These are phyloP conservation scores for Cerastis leucographa DNA, from an alignment of 2,888 invertebrate species.

Conservation along the genomic window DNA sequence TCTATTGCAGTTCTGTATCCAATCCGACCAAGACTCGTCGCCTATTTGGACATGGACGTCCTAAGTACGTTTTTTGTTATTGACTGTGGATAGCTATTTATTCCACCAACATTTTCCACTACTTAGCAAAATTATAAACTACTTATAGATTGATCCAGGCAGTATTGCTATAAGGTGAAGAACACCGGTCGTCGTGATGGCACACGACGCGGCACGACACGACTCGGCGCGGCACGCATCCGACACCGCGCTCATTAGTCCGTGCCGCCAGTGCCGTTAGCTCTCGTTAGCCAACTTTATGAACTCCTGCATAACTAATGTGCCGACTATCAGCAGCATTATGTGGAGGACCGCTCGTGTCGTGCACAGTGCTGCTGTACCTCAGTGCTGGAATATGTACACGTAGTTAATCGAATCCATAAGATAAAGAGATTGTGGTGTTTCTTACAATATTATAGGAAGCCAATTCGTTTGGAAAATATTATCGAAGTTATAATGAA, in stretches of 20 bases:
- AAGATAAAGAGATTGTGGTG: not conserved
- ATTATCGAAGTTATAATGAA: not conserved
- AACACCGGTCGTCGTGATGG: constrained; percentile 59
- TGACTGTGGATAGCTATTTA: not conserved
- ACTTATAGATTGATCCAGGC: constrained; percentile 1
- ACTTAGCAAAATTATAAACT: not conserved
- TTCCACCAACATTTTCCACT: not conserved
- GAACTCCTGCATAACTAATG: constrained; percentile 64
- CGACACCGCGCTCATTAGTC: constrained; percentile 60
- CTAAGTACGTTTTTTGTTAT: not conserved
- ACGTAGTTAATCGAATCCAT: constrained; percentile 2
- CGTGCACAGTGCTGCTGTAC: constrained; percentile 21
- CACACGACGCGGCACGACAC: constrained; percentile 9
- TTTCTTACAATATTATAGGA: not conserved
- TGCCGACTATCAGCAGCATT: constrained; percentile 41
- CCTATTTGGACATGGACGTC: not conserved
- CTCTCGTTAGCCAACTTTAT: constrained; percentile 65
- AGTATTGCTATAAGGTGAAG: constrained; percentile 13
- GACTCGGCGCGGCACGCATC: constrained; percentile 49
- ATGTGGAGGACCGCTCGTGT: constrained; percentile 31
- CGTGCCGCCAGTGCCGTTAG: constrained; percentile 48
- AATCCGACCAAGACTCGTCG: not conserved
- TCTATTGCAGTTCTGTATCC: not conserved
- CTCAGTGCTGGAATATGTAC: not conserved
- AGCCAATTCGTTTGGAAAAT: not conserved